phyloP scores from a whole-genome alignment of 2,888 invertebrate species.

The Sphecodes monilicornis region DNA sequence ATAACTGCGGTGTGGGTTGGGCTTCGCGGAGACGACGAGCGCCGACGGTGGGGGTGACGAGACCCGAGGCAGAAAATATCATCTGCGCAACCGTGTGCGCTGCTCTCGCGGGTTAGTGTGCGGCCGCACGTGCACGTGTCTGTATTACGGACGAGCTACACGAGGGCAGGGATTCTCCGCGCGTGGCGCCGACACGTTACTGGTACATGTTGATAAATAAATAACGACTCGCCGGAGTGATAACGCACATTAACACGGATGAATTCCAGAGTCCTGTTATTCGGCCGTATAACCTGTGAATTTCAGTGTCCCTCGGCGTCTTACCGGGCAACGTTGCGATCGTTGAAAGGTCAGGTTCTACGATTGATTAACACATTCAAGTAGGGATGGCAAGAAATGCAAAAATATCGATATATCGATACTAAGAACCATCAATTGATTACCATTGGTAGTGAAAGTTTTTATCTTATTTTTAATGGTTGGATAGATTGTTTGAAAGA shows the following conservation, averaged over 20 bases:
- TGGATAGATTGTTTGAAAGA: no score
- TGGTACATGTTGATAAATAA: conserved; percentile 56
- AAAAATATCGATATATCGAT: no score
- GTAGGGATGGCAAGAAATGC: no score
- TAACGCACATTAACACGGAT: conserved; percentile 48
- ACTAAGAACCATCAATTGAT: no score
- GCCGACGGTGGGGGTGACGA: conserved; percentile 13
- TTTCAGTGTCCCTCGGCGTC: not conserved
- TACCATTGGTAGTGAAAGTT: no score
- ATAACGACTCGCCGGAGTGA: conserved; percentile 39
- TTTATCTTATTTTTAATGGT: no score
- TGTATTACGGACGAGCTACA: conserved; percentile 3
- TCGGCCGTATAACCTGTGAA: not conserved
- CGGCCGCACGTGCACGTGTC: not conserved
- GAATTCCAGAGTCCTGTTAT: conserved; percentile 20
- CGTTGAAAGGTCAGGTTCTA: conserved; percentile 6
- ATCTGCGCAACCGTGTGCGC: conserved; percentile 42
- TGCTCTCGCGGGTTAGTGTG: not conserved
- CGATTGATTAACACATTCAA: not conserved
- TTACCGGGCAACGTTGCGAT: not conserved
- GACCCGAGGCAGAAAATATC: conserved; percentile 39
- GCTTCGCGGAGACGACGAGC: conserved; percentile 39
- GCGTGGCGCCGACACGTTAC: conserved; percentile 59
- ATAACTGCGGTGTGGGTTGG: conserved; percentile 72
- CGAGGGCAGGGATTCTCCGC: conserved; percentile 59